Percentiles rank a stretch among this genome's conserved stretches.
Evolutionary conservation across 2,888 invertebrate species (phyloP).

Genomic region (Nebria brevicollis): DNA sequence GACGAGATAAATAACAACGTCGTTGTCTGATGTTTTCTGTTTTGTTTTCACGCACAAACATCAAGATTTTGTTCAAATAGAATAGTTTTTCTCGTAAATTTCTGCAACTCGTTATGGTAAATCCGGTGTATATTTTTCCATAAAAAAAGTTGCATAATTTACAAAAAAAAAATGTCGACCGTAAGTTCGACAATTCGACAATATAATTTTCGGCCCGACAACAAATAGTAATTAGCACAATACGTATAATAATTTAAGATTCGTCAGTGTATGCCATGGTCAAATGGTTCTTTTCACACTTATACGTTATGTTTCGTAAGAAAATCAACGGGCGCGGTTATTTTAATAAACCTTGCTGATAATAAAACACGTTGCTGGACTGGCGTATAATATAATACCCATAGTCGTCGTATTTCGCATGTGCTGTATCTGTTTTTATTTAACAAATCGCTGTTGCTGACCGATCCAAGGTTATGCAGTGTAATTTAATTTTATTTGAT

Average conservation of each 20-base stretch:
- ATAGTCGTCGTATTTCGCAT: too few relatives aligned
- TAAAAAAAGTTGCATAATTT: too few relatives aligned
- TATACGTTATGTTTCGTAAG: background rate
- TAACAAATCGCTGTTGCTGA: background rate
- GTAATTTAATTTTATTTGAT: background rate
- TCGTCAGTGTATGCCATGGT: background rate
- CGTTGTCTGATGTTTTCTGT: background rate
- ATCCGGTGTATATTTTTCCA: background rate
- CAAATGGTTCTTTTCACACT: background rate
- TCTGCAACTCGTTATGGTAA: background rate
- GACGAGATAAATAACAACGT: background rate
- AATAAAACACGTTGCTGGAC: background rate
- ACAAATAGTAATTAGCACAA: too few relatives aligned
- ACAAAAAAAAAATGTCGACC: too few relatives aligned
- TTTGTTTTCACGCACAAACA: background rate
- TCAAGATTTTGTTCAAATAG: background rate
- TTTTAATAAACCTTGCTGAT: background rate
- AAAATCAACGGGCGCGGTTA: background rate
- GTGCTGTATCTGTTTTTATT: background rate
- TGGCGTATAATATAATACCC: too few relatives aligned
- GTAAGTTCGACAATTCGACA: too few relatives aligned
- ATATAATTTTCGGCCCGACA: too few relatives aligned
- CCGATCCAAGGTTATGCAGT: background rate
- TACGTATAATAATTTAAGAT: background rate
- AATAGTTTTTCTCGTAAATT: background rate